Evolutionary conservation across 2,113 vertebrate species (phyloP).

Genomic region (Ovibos moschatus): DNA sequence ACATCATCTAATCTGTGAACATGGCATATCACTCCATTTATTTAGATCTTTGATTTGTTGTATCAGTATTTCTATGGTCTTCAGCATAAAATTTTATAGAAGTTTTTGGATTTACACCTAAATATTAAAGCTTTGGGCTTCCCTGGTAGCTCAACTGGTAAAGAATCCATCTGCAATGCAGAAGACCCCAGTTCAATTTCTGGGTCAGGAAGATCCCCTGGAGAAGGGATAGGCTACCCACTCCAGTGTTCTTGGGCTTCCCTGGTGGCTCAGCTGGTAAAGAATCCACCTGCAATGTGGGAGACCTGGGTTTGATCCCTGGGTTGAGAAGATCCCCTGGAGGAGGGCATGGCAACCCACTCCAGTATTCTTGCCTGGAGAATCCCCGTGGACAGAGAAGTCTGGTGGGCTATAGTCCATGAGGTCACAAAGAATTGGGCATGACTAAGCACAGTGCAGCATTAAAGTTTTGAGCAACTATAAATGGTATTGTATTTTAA

Average conservation of each 20-base stretch:
- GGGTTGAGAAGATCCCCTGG: neutral
- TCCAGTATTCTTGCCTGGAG: neutral
- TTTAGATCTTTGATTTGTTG: neutral
- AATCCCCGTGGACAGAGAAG: neutral
- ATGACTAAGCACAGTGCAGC: neutral
- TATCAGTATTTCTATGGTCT: neutral
- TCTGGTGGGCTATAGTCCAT: neutral
- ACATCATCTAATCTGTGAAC: neutral
- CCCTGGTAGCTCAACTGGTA: neutral
- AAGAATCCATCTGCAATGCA: neutral
- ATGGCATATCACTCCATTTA: neutral
- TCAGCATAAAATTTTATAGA: neutral
- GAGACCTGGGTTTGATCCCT: neutral
- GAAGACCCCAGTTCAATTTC: neutral
- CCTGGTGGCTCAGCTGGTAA: neutral
- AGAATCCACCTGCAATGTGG: neutral
- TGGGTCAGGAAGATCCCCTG: neutral
- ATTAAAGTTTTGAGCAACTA: neutral
- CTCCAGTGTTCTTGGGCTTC: neutral
- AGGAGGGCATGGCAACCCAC: neutral
- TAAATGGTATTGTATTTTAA: neutral
- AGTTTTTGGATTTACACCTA: neutral
- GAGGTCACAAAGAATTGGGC: neutral
- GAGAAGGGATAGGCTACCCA: neutral
- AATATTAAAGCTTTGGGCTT: neutral